Evolutionary conservation across 92 coral and sea anemone species (phyloP).

Genomic region (Actinernus sp.): DNA sequence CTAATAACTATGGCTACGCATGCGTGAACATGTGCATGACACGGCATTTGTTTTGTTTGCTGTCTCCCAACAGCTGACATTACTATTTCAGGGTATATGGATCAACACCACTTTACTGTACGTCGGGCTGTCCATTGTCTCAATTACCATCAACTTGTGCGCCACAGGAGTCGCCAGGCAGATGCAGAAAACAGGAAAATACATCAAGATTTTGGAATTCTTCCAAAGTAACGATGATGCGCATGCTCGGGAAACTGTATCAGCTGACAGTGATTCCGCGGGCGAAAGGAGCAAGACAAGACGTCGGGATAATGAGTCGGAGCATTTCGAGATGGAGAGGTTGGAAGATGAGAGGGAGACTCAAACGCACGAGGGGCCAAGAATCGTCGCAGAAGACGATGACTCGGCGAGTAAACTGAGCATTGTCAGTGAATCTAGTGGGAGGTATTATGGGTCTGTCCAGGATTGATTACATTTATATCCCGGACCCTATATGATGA

Average conservation of each 20-base stretch:
- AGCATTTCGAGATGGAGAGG: conserved; percentile 42
- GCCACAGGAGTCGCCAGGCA: conserved; percentile 79
- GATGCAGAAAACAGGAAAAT: conserved; percentile 86
- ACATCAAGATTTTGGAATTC: conserved; percentile 68
- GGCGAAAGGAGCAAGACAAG: conserved; percentile 3
- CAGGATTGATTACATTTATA: no score
- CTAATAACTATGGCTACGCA: no score
- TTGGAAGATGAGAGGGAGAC: conserved; percentile 17
- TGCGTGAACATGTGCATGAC: conserved; percentile 63
- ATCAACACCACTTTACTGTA: conserved; percentile 85
- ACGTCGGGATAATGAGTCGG: conserved; percentile 8
- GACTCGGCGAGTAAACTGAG: conserved; percentile 45
- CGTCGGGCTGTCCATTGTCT: conserved; percentile 81
- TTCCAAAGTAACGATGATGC: conserved; percentile 38
- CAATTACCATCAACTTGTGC: conserved; percentile 90
- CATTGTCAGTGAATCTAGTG: conserved; percentile 20
- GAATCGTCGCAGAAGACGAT: conserved; percentile 16
- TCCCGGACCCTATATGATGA: no score
- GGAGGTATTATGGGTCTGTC: conserved; percentile 51
- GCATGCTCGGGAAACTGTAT: background rate
- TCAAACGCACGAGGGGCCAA: background rate
- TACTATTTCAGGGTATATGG: conserved; percentile 95
- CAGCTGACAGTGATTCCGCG: background rate
- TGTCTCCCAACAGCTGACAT: conserved; percentile 55
- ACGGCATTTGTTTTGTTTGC: conserved; percentile 33